Conservation (phyloP, 2,113 vertebrate species). For the Equus przewalskii region DNA sequence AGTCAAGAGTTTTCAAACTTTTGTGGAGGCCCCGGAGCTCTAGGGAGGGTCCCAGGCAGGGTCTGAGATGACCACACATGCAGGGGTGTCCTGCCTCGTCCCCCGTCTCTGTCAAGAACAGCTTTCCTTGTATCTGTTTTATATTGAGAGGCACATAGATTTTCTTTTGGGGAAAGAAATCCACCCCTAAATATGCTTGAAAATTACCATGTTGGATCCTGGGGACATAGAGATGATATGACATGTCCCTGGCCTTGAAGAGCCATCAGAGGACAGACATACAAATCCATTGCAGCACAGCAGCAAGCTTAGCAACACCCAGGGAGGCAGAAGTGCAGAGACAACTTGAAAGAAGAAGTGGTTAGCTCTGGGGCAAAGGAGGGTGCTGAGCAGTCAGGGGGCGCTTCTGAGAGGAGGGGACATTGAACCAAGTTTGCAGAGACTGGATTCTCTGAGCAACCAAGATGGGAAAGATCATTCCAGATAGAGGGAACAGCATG, state of each 20-base stretch:
- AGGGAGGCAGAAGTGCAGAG: not conserved
- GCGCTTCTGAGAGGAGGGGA: not conserved
- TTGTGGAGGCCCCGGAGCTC: too few relatives aligned
- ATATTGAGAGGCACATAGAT: not conserved
- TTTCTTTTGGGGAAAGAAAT: slow-evolving; percentile 29
- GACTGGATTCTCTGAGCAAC: not conserved
- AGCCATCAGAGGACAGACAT: not conserved
- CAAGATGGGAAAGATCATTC: not conserved
- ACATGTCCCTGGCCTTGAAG: not conserved
- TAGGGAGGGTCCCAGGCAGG: not conserved
- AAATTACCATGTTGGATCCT: not conserved
- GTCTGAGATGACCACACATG: not conserved
- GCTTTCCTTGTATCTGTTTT: slow-evolving; percentile 21
- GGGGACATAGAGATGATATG: not conserved
- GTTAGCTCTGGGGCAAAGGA: not conserved
- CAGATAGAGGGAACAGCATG: not conserved
- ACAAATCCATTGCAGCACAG: not conserved
- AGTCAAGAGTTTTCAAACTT: not conserved
- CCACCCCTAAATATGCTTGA: not conserved
- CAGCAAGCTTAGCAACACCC: too few relatives aligned
- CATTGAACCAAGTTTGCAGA: not conserved
- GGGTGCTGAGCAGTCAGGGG: not conserved
- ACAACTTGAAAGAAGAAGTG: not conserved
- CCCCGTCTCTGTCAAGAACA: not conserved
- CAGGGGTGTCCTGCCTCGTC: not conserved